These are phyloP conservation scores for Elysia chlorotica DNA, from an alignment of 1,140 invertebrate genomes.

Conservation along the genomic window DNA sequence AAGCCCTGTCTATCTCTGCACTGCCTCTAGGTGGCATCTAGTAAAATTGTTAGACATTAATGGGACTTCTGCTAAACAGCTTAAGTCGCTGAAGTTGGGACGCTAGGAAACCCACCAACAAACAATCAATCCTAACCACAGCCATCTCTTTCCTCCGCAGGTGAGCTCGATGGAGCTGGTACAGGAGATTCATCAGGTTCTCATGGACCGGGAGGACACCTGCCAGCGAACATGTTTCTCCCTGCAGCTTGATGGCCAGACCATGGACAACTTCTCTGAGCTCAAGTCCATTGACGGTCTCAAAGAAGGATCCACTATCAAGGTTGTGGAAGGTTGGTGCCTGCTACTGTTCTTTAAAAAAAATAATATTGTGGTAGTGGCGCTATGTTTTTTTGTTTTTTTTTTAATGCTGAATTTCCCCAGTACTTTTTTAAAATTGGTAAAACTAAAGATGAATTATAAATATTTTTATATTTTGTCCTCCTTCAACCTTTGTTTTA, in stretches of 20 bases:
- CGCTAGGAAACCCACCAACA: too few relatives aligned
- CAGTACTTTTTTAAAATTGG: not conserved
- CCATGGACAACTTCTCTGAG: constrained; percentile 97
- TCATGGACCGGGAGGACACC: constrained; percentile 98
- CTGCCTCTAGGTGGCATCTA: too few relatives aligned
- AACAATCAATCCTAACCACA: not conserved
- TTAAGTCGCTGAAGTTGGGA: too few relatives aligned
- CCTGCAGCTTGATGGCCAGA: constrained; percentile 89
- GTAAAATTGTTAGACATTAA: too few relatives aligned
- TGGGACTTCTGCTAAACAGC: too few relatives aligned
- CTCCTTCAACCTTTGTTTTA: not conserved
- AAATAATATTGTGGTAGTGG: not conserved
- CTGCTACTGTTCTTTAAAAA: not conserved
- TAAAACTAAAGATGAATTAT: not conserved
- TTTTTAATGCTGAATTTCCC: not conserved
- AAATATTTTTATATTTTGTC: not conserved
- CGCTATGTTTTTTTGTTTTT: not conserved
- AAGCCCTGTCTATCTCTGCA: too few relatives aligned
- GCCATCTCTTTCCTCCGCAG: constrained; percentile 57
- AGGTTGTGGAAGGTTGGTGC: constrained; percentile 69
- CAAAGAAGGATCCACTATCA: constrained; percentile 92
- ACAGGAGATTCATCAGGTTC: constrained; percentile 96
- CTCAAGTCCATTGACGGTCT: constrained; percentile 94
- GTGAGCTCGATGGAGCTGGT: constrained; percentile 97
- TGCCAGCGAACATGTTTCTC: constrained; percentile 99